phyloP scores from a whole-genome alignment of 2,888 invertebrate species.

The Trisateles emortualis region DNA sequence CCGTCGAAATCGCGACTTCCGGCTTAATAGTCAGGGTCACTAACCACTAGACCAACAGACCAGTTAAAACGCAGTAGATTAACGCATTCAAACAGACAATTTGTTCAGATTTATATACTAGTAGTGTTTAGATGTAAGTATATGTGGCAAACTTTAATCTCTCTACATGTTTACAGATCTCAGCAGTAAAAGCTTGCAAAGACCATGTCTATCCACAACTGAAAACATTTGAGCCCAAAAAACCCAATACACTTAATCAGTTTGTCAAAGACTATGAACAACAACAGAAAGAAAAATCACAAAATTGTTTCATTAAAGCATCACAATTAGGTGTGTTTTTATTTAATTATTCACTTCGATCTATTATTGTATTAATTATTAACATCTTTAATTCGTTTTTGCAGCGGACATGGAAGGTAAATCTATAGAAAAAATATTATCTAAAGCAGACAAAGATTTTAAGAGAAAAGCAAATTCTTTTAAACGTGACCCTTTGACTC shows the following conservation, averaged over 20 bases:
- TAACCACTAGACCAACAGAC: too few species aligned
- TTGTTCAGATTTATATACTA: too few species aligned
- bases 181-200: slow-evolving; percentile 87
- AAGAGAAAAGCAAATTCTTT: slow-evolving; percentile 81
- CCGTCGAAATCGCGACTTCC: too few species aligned
- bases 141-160: background rate
- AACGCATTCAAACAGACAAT: too few species aligned
- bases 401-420: slow-evolving; percentile 55
- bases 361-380: background rate
- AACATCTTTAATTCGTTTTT: slow-evolving; percentile 29
- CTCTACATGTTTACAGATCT: slow-evolving; percentile 79
- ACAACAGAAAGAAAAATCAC: slow-evolving; percentile 58
- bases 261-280: slow-evolving; percentile 82
- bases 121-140: too few species aligned
- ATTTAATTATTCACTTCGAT: background rate
- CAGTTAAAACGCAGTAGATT: too few species aligned
- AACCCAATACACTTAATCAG: slow-evolving; percentile 78
- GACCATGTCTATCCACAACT: slow-evolving; percentile 83
- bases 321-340: slow-evolving; percentile 68
- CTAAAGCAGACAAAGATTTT: slow-evolving; percentile 78
- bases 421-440: slow-evolving; percentile 61
- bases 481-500: slow-evolving; percentile 80
- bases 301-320: slow-evolving; percentile 70
- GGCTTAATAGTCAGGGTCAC: too few species aligned
- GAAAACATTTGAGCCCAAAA: slow-evolving; percentile 84